Evolutionary conservation across 2,797 vertebrate genomes (phyloP).

Genomic region (Lophotriccus pileatus): DNA sequence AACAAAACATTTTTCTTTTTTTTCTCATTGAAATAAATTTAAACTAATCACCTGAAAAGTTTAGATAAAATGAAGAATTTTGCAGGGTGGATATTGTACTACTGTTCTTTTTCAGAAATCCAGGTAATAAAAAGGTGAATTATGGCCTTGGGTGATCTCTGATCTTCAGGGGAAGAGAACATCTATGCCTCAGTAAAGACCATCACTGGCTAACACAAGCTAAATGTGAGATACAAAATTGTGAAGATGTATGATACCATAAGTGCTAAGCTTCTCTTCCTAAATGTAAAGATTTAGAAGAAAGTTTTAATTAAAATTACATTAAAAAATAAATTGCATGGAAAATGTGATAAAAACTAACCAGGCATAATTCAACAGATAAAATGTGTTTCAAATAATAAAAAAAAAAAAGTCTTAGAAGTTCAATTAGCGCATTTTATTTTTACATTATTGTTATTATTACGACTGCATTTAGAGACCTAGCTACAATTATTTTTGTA

Average conservation of each 20-base stretch:
- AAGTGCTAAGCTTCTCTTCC: background rate
- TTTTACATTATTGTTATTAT: background rate
- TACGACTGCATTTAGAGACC: background rate
- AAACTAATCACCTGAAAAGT: background rate
- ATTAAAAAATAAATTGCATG: background rate
- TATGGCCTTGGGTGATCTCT: background rate
- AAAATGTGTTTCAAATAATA: background rate
- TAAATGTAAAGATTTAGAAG: background rate
- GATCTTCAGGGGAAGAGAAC: background rate
- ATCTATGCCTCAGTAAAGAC: background rate
- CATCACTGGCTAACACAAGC: background rate
- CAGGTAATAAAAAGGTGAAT: background rate
- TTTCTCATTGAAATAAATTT: background rate
- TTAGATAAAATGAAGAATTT: background rate
- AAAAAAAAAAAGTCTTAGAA: background rate
- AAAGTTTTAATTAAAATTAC: background rate
- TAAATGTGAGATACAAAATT: background rate
- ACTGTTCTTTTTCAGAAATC: background rate
- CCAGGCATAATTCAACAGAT: background rate
- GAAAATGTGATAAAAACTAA: background rate
- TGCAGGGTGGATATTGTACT: background rate
- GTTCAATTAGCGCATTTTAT: background rate
- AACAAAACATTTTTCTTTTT: accelerated
- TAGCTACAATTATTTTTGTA: background rate
- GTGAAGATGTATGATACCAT: background rate